These are phyloP conservation scores for Musca domestica DNA, from an alignment of 1,140 invertebrate genomes.

Conservation along the genomic window DNA sequence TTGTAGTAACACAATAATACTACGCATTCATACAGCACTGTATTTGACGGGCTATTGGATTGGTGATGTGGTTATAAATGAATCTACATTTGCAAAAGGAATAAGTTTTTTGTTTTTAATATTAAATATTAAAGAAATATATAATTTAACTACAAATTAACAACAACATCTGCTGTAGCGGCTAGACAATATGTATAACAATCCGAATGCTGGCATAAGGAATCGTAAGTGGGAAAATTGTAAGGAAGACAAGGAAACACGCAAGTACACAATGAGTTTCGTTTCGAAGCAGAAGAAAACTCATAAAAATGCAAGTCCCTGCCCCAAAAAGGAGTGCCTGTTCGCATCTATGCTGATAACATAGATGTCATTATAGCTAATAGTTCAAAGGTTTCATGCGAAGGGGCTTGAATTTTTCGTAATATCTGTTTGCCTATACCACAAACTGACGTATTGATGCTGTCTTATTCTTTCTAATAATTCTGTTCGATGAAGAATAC, in stretches of 20 bases:
- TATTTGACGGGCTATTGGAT: slow-evolving; percentile 20
- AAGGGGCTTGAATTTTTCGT: no score
- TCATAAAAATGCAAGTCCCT: no score
- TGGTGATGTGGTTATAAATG: slow-evolving; percentile 26
- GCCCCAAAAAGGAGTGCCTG: no score
- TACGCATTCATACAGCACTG: background rate
- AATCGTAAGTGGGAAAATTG: slow-evolving; percentile 56
- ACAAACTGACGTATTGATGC: no score
- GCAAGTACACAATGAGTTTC: slow-evolving; percentile 38
- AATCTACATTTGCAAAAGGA: background rate
- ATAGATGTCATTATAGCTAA: no score
- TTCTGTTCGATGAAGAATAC: no score
- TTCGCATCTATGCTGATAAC: no score
- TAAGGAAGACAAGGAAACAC: slow-evolving; percentile 43
- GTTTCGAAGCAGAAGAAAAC: no score
- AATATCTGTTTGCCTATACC: no score
- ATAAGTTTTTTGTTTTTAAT: background rate
- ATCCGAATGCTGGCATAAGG: slow-evolving; percentile 56
- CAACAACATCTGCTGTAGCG: background rate
- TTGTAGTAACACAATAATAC: no score
- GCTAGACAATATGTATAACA: slow-evolving; percentile 53
- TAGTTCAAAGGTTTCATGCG: no score
- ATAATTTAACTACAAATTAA: background rate
- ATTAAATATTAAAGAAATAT: background rate
- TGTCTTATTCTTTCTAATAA: no score